A percentile compares a stretch with the other conserved stretches of the same genome.
Conservation (phyloP, 2,113 vertebrate species). For the Dicrurus megarhynchus region DNA sequence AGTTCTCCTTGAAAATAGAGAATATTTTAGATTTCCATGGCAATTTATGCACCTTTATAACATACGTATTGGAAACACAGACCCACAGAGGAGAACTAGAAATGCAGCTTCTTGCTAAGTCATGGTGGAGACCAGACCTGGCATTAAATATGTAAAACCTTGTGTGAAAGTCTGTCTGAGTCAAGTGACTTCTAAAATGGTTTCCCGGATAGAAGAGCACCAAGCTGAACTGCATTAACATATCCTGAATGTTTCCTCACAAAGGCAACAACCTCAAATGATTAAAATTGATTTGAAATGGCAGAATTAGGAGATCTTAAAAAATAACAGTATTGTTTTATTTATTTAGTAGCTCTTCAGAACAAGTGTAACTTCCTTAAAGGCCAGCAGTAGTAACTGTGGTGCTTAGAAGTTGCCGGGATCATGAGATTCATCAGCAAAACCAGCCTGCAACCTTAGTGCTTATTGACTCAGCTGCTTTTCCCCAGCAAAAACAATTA, state of each 20-base stretch:
- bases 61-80: background rate
- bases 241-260: background rate
- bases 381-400: background rate
- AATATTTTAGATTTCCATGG: background rate
- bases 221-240: background rate
- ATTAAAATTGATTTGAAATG: background rate
- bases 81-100: background rate
- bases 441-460: background rate
- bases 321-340: background rate
- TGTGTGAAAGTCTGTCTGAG: background rate
- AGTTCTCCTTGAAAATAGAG: background rate
- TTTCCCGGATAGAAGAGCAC: background rate
- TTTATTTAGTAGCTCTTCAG: conserved; percentile 27
- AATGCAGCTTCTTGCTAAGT: background rate
- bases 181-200: background rate
- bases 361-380: background rate
- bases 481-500: conserved; percentile 40
- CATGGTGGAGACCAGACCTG: background rate
- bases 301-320: background rate
- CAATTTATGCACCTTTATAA: background rate
- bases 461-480: conserved; percentile 56
- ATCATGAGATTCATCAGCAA: conserved; percentile 47
- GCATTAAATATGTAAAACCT: background rate
- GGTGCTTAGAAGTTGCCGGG: conserved; percentile 1
- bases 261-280: background rate